phyloP scores from a whole-genome alignment of 2,888 invertebrate species.

The Catocala sponsa region DNA sequence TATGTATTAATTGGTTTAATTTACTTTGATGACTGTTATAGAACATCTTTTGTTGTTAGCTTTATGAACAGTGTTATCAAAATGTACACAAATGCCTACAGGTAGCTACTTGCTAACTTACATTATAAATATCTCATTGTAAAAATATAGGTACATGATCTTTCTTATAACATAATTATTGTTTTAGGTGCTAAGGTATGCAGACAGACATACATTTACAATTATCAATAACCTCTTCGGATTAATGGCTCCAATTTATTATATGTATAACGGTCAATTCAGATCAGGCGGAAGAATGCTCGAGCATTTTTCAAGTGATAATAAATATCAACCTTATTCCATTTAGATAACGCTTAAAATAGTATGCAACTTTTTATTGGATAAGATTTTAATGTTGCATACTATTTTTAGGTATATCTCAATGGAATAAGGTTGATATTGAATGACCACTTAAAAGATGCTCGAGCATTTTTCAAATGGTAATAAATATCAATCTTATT shows the following conservation, averaged over 20 bases:
- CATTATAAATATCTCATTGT: slow-evolving; percentile 77
- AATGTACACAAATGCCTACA: slow-evolving; percentile 82
- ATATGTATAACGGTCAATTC: too few species aligned
- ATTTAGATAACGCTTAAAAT: too few species aligned
- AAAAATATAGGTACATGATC: slow-evolving; percentile 82
- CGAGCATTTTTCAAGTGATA: too few species aligned
- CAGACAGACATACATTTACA: slow-evolving; percentile 55
- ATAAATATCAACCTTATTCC: too few species aligned
- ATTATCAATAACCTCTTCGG: slow-evolving; percentile 52
- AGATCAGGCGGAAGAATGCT: too few species aligned
- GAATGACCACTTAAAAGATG: too few species aligned
- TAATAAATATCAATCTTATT: too few species aligned
- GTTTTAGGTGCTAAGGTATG: slow-evolving; percentile 64
- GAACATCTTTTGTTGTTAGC: slow-evolving; percentile 69
- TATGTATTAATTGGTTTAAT: slow-evolving; percentile 78
- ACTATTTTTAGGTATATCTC: too few species aligned
- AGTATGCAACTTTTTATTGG: too few species aligned
- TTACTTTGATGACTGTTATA: slow-evolving; percentile 78
- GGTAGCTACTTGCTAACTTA: slow-evolving; percentile 68
- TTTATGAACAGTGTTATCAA: slow-evolving; percentile 73
- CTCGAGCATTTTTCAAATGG: too few species aligned
- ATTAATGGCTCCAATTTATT: slow-evolving; percentile 59
- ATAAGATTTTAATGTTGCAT: too few species aligned
- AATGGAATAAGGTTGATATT: too few species aligned
- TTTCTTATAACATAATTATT: slow-evolving; percentile 60